Base-by-base conservation (phyloP, 2,797 vertebrate species). In the Bradypodion ventrale region DNA sequence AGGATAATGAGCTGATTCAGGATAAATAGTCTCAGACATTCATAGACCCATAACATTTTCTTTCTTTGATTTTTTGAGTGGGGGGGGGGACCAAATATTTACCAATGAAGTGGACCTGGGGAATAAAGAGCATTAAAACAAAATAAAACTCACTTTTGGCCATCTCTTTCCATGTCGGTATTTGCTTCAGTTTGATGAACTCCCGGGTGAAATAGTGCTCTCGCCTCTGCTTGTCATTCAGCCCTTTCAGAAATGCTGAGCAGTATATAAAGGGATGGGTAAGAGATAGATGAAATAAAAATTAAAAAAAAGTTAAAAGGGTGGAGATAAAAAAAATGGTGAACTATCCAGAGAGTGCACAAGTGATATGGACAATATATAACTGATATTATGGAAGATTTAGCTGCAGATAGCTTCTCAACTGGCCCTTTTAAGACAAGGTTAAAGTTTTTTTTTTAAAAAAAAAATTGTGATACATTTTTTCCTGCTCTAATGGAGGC, bases 131-230 rank as follows among this genome's bases (percentile, higher is more conserved):
- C 6, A 15, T 29, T 21, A 29, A 59, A 32, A 21, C 46, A 75
- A 29, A 56, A 32, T 40, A 70, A 21, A 27, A 65, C 85, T 88
- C 84, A 96, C 95, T 94, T 93, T 95, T 95, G 0, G 93, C 91
- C 0, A 62, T 90, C 56, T 96, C 94, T 85, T 95, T 97, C 97
- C 97, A 98, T 3, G 95, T 89, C 0, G 96, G 96, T 78, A 98
- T 89, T 65, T 97, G 90, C 27, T 95, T 96, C 86, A 98, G 91
- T 3, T 94, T 85, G 89, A 97, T 87, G 27, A 91, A 97, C 86
- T 92, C 92, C 37, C 90, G 85, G 29, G 96, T 95, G 92, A 93
- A 97, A 93, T 97, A 97, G 83, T 96, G 91, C 3, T 92, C 91
- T 82, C 96, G 95, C 81, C 96, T 95, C 83, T 97, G 95, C 75